A percentile compares a stretch with the other conserved stretches of the same genome.
phyloP scores from a whole-genome alignment of 1,140 invertebrate species.

The Drosophila willistoni region DNA sequence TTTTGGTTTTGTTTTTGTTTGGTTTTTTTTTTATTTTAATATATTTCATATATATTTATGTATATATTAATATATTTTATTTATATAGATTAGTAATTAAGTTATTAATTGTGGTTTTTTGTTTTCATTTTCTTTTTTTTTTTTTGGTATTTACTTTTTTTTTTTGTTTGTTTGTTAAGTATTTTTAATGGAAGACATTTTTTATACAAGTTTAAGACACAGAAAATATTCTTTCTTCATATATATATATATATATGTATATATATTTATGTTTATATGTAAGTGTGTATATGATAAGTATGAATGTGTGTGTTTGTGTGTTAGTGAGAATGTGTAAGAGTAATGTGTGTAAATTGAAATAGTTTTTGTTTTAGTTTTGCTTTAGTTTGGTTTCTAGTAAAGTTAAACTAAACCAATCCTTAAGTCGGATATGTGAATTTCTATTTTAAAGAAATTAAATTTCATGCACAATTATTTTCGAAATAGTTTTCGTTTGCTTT shows the following conservation, averaged over 20 bases:
- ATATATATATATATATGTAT: conserved; percentile 58
- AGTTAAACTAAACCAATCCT: conserved; percentile 39
- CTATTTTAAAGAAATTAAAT: conserved; percentile 45
- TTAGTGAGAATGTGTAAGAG: conserved; percentile 35
- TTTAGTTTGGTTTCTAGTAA: conserved; percentile 44
- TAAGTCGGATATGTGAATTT: conserved; percentile 67
- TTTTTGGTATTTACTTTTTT: conserved; percentile 48
- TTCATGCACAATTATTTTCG: conserved; percentile 26
- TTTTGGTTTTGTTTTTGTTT: conserved; percentile 9
- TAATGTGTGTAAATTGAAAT: conserved; percentile 43
- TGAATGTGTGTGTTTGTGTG: conserved; percentile 29
- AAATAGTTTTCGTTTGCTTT: conserved; percentile 25
- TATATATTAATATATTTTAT: conserved; percentile 67
- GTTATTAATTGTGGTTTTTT: conserved; percentile 49
- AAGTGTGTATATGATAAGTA: conserved; percentile 29
- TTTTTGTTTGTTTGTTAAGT: conserved; percentile 62
- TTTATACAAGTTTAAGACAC: conserved; percentile 83
- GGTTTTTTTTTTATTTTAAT: conserved; percentile 21
- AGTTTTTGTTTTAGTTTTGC: conserved; percentile 38
- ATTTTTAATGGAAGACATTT: conserved; percentile 83
- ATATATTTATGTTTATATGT: no score
- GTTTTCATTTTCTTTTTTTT: conserved; percentile 39
- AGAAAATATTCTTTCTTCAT: conserved; percentile 81
- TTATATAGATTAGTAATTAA: conserved; percentile 71
- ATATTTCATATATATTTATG: conserved; percentile 54